Evolutionary conservation across 2,888 invertebrate genomes (phyloP), one percentile per base, ranked within the genome.

Genomic region (Polydrusus tereticollis): DNA sequence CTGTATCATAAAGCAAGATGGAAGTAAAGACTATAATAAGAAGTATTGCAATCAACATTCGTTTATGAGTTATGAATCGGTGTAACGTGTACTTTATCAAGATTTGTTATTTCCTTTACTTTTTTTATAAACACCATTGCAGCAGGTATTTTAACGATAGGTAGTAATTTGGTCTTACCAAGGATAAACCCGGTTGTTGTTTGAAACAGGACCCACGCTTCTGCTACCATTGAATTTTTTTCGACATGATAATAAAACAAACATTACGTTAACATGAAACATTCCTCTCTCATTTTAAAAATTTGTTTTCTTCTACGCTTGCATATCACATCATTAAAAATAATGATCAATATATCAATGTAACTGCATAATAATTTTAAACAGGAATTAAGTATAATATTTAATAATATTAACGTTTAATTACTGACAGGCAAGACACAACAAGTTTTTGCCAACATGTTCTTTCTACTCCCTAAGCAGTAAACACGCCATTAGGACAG

Each of bases 21-120:
- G 14, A 29, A 62, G n/a, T 59, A 23, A 2, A 6, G 4, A 29
- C 6, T 12, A 10, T 50, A 50, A 33, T 36, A 36, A 36, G 38
- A 63, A 50, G 21, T n/a, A 63, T 63, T 63, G 63, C 50, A 63
- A 63, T 63, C 63, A 63, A 38, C 50, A 36, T 36, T 63, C 63
- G 50, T 33, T 63, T 50, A 63, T 23, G 20, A 43, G 45, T 47
- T 62, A 62, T 29, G 47, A 47, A 23, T 63, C 50, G 50, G 63
- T 33, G 50, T 50, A 38, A 16, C 50, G 50, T 63, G 18, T 63
- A 63, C 16, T 63, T 63, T 63, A 47, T 45, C 43, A 21, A 36
- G 50, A 63, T 50, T 63, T 50, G 33, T 63, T 16, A 20, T 33
- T 62, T 47, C 20, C 45, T 47, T 21, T 23, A n/a, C 50, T 50